These are phyloP conservation scores for Australoheros scitulus DNA, from an alignment of 2,113 vertebrate genomes.

Conservation along the genomic window DNA sequence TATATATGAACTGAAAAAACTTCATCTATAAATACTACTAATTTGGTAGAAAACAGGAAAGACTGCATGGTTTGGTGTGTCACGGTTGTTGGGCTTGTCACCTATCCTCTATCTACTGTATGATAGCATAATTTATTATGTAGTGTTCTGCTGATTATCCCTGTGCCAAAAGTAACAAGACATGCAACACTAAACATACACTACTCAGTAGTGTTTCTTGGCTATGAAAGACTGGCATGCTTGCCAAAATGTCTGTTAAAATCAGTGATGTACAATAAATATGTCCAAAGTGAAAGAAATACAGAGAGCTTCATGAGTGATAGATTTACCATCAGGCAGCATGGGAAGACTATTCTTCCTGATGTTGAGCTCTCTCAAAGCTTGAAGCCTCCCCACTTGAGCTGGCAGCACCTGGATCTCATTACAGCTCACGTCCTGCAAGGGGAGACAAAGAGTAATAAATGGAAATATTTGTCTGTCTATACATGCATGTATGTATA, in stretches of 20 bases:
- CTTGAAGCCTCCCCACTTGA: constrained; percentile 93
- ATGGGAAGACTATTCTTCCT: constrained; percentile 96
- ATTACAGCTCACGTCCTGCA: constrained; percentile 97
- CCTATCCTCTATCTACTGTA: not conserved
- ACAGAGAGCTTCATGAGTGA: not conserved
- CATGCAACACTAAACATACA: not conserved
- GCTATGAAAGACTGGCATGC: not conserved
- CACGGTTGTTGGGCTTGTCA: not conserved
- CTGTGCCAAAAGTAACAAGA: not conserved
- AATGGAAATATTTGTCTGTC: not conserved
- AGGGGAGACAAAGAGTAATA: constrained; percentile 46
- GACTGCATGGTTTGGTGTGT: not conserved
- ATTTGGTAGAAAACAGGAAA: not conserved
- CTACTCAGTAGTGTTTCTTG: not conserved
- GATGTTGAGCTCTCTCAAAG: constrained; percentile 94
- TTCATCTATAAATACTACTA: not conserved
- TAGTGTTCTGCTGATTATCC: not conserved
- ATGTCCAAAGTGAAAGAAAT: not conserved
- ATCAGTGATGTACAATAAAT: not conserved
- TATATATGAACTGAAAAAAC: no score
- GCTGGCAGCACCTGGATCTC: constrained; percentile 95
- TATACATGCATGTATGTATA: no score
- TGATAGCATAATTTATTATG: not conserved
- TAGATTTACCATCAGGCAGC: constrained; percentile 90
- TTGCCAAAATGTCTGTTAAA: not conserved